Base-by-base conservation (phyloP, 92 coral and sea anemone species). In the Actinostola sp. region DNA sequence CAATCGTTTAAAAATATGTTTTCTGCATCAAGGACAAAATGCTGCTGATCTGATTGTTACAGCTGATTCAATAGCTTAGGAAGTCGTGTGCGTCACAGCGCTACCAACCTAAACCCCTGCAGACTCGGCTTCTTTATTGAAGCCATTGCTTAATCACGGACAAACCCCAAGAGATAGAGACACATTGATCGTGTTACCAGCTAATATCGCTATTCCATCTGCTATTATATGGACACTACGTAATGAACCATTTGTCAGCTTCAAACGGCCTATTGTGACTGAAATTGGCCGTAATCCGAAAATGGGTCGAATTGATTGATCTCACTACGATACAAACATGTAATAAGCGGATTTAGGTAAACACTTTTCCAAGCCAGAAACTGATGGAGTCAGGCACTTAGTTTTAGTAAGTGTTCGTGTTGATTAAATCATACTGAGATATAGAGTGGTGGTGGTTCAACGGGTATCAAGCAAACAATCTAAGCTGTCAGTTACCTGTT, bases 401-500 rank as follows among this genome's bases (percentile, higher is more conserved):
- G 8, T 39, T 39, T 39, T 19, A 46, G 19, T 46, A 6, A 46
- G 53, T 13, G 19, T n/a, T n/a, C n/a, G n/a, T n/a, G n/a, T n/a
- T n/a, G n/a, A n/a, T 7, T 9, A 28, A 57, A 19, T 30, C 36
- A 4, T 25, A 53, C 32, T 13, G 20, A 14, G 63, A 23, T 27
- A 11, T 26, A 11, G 29, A 27, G 39, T 35, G 26, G 38, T 57
- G 8, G 2, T 20, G 63, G 63, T 57, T 53, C 45, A 53, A 48
- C 20, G 4, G 20, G 3, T 11, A 24, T 4, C 30, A 23, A 52
- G 53, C 21, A 52, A 52, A 23, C 30, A 19, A 52, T 19, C 1
- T 9, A 19, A 52, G 21, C 21, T 52, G n/a, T 2, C 11, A 52
- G 11, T 52, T 52, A 93, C 98, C 71, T 68, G 87, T 84, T 56